Conservation (phyloP, 2,797 vertebrate species). For the Pyrocephalus nanus region DNA sequence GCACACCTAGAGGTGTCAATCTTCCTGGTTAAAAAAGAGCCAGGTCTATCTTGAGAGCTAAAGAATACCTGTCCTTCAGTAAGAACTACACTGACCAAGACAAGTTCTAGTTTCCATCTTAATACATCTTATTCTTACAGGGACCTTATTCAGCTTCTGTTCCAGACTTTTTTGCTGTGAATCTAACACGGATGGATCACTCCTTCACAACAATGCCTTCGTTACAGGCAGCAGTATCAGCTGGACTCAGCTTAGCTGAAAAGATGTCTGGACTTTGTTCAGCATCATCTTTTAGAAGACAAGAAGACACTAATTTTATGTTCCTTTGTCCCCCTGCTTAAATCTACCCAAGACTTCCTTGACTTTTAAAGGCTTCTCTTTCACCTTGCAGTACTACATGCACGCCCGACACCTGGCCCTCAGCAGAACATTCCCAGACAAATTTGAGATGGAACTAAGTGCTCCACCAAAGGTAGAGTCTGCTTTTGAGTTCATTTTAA, state of each 20-base stretch:
- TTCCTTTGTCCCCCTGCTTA: background rate
- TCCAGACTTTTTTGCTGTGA: background rate
- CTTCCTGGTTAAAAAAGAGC: background rate
- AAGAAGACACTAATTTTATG: background rate
- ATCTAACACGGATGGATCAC: background rate
- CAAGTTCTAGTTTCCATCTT: background rate
- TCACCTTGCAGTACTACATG: conserved; percentile 85
- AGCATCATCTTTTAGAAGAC: background rate
- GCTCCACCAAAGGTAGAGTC: conserved; percentile 81
- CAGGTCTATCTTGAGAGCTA: background rate
- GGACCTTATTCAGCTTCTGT: background rate
- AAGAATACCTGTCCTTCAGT: background rate
- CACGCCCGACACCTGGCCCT: conserved; percentile 90
- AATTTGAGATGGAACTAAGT: conserved; percentile 84
- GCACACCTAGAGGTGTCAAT: background rate
- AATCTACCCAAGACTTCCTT: background rate
- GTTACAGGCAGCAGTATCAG: background rate
- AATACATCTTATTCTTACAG: background rate
- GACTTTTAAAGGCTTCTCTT: background rate
- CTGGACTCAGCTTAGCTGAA: background rate
- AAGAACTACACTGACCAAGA: background rate
- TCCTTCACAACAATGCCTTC: background rate
- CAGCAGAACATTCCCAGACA: conserved; percentile 89
- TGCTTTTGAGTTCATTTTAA: background rate
- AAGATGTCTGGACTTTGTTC: background rate